phyloP scores from a whole-genome alignment of 2,888 invertebrate genomes.

The Hartigia nigra region DNA sequence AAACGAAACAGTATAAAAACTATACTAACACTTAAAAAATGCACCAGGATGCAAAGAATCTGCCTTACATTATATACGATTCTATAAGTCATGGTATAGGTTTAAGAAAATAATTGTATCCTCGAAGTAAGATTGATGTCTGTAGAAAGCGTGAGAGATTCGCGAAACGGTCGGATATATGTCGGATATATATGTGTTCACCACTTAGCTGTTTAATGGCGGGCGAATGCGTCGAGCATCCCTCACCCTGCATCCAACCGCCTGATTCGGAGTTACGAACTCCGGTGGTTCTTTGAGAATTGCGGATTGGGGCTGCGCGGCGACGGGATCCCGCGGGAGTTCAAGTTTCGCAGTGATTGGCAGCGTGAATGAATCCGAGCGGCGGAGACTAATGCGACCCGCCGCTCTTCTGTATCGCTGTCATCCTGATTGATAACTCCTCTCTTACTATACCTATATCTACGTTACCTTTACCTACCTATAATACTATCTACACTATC shows the following conservation, averaged over 20 bases:
- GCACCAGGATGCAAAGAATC: neutral
- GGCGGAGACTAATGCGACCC: slow-evolving; percentile 50
- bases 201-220: slow-evolving; percentile 3
- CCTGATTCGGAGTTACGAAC: neutral
- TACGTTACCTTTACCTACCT: neutral
- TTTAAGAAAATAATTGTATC: neutral
- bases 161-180: neutral
- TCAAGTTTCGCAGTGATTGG: slow-evolving; percentile 47
- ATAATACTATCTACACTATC: neutral
- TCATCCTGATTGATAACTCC: slow-evolving; percentile 54
- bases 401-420: slow-evolving; percentile 39
- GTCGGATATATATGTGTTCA: neutral
- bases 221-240: neutral
- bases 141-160: neutral
- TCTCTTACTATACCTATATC: neutral
- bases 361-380: slow-evolving; percentile 49
- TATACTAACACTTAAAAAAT: neutral
- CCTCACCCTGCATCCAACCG: neutral
- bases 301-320: neutral
- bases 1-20: neutral
- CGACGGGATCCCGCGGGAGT: slow-evolving; percentile 17
- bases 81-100: neutral
- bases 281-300: neutral
- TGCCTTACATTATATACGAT: neutral
- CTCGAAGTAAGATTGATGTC: neutral